phyloP scores from a whole-genome alignment of 2,888 invertebrate genomes.

The Chromoteleia sp. region DNA sequence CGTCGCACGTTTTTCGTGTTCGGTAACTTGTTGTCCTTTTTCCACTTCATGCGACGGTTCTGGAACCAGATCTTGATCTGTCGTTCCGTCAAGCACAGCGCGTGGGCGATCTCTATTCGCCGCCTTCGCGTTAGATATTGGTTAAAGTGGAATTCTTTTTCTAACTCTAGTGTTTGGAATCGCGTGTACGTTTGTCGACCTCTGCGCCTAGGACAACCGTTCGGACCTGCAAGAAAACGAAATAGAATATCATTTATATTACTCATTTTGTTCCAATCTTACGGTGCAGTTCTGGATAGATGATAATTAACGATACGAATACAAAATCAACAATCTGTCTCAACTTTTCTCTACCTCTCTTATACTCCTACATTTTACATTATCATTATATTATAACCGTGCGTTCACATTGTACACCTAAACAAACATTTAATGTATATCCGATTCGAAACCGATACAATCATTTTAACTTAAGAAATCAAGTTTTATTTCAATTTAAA shows the following conservation, averaged over 20 bases:
- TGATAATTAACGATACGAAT: background rate
- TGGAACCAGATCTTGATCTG: conserved; percentile 99
- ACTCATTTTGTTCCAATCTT: background rate
- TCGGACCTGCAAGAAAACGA: conserved; percentile 90
- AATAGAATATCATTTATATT: background rate
- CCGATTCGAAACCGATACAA: too few species aligned
- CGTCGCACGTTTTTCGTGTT: conserved; percentile 92
- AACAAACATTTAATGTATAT: too few species aligned
- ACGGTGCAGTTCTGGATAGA: too few species aligned
- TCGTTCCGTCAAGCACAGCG: conserved; percentile 97
- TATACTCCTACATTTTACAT: too few species aligned
- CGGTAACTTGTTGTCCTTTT: conserved; percentile 97
- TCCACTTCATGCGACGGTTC: conserved; percentile 98
- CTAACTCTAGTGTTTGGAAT: conserved; percentile 98
- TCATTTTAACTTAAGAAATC: too few species aligned
- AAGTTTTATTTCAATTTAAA: too few species aligned
- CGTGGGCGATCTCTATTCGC: conserved; percentile 98
- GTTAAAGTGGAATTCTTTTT: conserved; percentile 99
- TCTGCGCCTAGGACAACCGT: conserved; percentile 96
- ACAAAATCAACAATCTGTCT: too few species aligned
- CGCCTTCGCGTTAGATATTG: conserved; percentile 98
- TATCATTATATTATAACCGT: too few species aligned
- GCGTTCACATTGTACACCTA: too few species aligned
- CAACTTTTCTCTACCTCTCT: too few species aligned
- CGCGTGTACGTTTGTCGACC: conserved; percentile 99